Evolutionary conservation across 2,888 invertebrate genomes (phyloP).

Genomic region (Leptopilina drosophilae): DNA sequence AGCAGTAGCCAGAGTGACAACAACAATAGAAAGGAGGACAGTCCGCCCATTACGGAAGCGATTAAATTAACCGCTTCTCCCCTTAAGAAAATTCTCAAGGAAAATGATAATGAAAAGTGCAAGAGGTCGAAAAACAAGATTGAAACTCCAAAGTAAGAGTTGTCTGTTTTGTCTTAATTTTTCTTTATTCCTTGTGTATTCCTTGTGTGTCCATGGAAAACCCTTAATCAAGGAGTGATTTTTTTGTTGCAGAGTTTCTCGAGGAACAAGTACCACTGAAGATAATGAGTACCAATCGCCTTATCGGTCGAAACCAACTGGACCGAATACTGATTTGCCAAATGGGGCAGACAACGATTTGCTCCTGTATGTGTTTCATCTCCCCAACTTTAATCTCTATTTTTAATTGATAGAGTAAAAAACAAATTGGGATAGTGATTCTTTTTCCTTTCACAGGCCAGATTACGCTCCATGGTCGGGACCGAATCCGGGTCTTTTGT

Average conservation of each 20-base stretch:
- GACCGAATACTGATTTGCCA: conserved; percentile 85
- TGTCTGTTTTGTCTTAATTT: not conserved
- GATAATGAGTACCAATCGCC: conserved; percentile 81
- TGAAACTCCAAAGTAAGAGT: conserved; percentile 76
- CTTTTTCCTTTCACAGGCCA: conserved; percentile 78
- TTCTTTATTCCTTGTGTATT: not conserved
- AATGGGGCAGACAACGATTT: conserved; percentile 89
- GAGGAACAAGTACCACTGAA: conserved; percentile 77
- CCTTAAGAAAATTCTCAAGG: conserved; percentile 71
- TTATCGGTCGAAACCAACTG: conserved; percentile 80
- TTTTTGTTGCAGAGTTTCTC: conserved; percentile 69
- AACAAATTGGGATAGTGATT: no score
- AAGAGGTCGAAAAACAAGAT: conserved; percentile 76
- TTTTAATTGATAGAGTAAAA: no score
- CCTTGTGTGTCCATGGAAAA: conserved; percentile 7
- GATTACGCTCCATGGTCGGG: conserved; percentile 92
- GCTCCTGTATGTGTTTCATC: conserved; percentile 84
- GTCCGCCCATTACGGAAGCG: conserved; percentile 73
- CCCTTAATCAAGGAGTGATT: not conserved
- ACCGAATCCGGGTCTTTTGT: conserved; percentile 82
- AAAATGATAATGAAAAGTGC: conserved; percentile 70
- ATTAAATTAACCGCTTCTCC: conserved; percentile 74
- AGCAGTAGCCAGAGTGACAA: conserved; percentile 72
- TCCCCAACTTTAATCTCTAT: no score
- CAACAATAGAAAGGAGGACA: conserved; percentile 70